Conservation (phyloP, 2,888 invertebrate species). For the Pardosa pseudoannulata region DNA sequence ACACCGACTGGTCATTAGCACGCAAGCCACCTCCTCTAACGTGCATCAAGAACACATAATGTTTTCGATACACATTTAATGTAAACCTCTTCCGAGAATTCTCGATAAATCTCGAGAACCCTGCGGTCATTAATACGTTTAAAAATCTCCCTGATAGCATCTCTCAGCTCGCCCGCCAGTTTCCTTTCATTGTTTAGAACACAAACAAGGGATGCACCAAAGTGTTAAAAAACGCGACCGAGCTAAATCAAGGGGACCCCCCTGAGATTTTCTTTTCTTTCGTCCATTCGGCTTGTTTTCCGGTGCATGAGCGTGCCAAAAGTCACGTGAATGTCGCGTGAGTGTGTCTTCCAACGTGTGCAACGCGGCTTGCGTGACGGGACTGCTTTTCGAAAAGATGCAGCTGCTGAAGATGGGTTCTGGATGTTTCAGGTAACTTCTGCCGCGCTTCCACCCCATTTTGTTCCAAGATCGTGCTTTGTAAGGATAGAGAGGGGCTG, state of each 20-base stretch:
- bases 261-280: background rate
- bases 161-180: background rate
- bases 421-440: background rate
- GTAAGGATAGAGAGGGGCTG: background rate
- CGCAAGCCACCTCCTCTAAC: too few relatives aligned
- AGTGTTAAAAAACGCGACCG: background rate
- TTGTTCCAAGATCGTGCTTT: conserved; percentile 1
- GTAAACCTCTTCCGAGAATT: background rate
- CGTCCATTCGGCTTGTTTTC: background rate
- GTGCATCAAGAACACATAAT: too few relatives aligned
- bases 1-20: too few relatives aligned
- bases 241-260: background rate
- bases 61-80: background rate
- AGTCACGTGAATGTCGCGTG: conserved; percentile 71
- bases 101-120: background rate
- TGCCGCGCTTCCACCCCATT: background rate
- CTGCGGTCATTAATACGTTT: conserved; percentile 2
- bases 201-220: background rate
- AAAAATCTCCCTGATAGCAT: background rate
- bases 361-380: conserved; percentile 19
- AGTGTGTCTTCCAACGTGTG: conserved; percentile 35
- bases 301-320: conserved; percentile 37
- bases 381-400: background rate
- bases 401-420: background rate
- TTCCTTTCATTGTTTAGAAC: conserved; percentile 7